Base-by-base conservation (phyloP, 2,888 invertebrate species). In the Eubasilissa splendida region DNA sequence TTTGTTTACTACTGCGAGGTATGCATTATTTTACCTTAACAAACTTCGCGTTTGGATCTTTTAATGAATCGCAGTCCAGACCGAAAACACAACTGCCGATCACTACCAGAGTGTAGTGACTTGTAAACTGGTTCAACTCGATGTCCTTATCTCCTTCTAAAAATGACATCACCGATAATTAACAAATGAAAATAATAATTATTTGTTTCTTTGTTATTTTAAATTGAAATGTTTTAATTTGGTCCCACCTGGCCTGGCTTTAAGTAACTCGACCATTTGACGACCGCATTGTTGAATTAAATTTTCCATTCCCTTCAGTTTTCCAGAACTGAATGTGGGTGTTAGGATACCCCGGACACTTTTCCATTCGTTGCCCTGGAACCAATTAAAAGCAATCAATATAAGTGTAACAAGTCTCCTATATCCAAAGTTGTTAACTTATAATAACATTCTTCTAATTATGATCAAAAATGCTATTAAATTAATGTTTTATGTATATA, bases 31-130 rank as follows among this genome's bases (percentile, higher is more conserved):
- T 71, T 86, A 91, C 91, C 87, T 89, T 89, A 8, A 90, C 86
- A 85, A 92, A 91, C 84, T 90, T 88, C 1, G 91, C 88, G 84
- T 91, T 89, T 83, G 88, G 88, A 83, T 89, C 88, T 71, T 87
- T 88, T n/a, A 91, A 85, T 8, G 91, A 89, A 83, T 91, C 89
- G 82, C 90, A 89, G 85, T 90, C 89, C 12, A 92, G 89, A 1
- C 91, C 92, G 87, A 92, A 92, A 22, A 91, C 92, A 86, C 91
- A 91, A 22, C 90, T 89, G n/a, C 91, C 91, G 77, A 92, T 92
- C 1, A 91, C 90, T 86, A 92, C 91, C 76, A 92, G 84, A 1
- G 92, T 91, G 79, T 89, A 91, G 84, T 91, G 90, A 0, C 91
- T 91, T 86, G 91, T 90, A 42, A 90, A 88, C 80, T 90, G 88